A percentile compares a stretch with the other conserved stretches of the same genome.
Evolutionary conservation across 2,888 invertebrate genomes (phyloP).

Genomic region (Pollenia griseotomentosa): DNA sequence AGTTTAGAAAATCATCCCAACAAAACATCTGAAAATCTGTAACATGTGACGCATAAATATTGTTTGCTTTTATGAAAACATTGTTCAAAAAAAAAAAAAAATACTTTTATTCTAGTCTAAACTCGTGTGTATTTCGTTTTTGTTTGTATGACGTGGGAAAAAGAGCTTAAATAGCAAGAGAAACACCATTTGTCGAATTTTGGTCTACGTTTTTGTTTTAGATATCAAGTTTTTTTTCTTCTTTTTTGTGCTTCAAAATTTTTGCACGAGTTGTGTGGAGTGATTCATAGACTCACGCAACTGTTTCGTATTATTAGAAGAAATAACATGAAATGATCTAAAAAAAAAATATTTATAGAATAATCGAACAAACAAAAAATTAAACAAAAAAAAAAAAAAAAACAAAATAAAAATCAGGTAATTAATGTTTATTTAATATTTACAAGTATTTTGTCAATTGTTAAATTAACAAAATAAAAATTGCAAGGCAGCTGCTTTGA

Average conservation of each 20-base stretch:
- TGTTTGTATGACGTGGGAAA: constrained; percentile 67
- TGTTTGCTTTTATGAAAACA: constrained; percentile 24
- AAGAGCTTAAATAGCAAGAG: constrained; percentile 57
- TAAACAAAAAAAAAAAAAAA: too few relatives aligned
- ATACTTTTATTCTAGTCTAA: not conserved
- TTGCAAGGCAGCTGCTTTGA: constrained; percentile 44
- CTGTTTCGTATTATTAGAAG: constrained; percentile 40
- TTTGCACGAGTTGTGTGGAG: constrained; percentile 53
- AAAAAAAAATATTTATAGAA: constrained; percentile 38
- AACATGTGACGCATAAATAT: constrained; percentile 47
- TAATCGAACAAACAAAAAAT: constrained; percentile 6
- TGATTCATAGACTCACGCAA: constrained; percentile 75
- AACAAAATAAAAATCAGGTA: constrained; percentile 16
- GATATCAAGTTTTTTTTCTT: constrained; percentile 34
- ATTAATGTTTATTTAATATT: constrained; percentile 64
- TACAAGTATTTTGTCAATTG: constrained; percentile 57
- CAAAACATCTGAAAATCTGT: constrained; percentile 5
- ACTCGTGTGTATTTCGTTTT: constrained; percentile 45
- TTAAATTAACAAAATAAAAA: constrained; percentile 16
- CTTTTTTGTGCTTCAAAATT: not conserved
- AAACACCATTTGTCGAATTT: constrained; percentile 58
- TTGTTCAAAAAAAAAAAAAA: constrained; percentile 20
- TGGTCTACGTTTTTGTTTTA: constrained; percentile 21
- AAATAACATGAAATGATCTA: constrained; percentile 44
- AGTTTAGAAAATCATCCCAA: constrained; percentile 6